Percentiles rank a stretch among this genome's conserved stretches.
Conservation (phyloP, 2,888 invertebrate species). For the Morinoia aosen region DNA sequence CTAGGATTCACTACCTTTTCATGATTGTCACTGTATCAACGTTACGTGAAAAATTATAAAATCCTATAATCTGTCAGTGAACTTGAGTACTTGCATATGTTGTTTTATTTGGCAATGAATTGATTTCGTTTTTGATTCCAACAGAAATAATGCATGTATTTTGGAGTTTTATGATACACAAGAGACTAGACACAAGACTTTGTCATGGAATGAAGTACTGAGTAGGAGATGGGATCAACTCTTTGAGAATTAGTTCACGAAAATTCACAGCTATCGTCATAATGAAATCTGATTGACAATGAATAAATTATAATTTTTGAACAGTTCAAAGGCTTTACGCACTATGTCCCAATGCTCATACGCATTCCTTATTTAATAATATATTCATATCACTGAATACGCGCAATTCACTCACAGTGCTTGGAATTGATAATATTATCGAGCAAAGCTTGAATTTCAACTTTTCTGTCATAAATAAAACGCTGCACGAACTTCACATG, state of each 20-base stretch:
- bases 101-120: too few species aligned
- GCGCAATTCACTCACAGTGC: not conserved
- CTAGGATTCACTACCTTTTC: not conserved
- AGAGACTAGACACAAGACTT: not conserved
- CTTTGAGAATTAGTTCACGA: not conserved
- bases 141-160: too few species aligned
- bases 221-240: not conserved
- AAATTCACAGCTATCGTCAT: not conserved
- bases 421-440: not conserved
- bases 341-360: not conserved
- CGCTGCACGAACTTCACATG: not conserved
- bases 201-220: not conserved
- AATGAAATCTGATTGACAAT: not conserved
- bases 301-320: not conserved
- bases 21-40: too few species aligned
- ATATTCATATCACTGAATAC: not conserved
- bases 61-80: too few species aligned
- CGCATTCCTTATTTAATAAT: not conserved
- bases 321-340: too few species aligned
- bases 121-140: too few species aligned
- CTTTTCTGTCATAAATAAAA: not conserved
- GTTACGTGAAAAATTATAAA: too few species aligned
- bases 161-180: too few species aligned
- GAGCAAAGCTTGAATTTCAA: not conserved
- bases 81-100: too few species aligned